Evolutionary conservation across 2,797 vertebrate species (phyloP).

Genomic region (Jordanella pulchra): DNA sequence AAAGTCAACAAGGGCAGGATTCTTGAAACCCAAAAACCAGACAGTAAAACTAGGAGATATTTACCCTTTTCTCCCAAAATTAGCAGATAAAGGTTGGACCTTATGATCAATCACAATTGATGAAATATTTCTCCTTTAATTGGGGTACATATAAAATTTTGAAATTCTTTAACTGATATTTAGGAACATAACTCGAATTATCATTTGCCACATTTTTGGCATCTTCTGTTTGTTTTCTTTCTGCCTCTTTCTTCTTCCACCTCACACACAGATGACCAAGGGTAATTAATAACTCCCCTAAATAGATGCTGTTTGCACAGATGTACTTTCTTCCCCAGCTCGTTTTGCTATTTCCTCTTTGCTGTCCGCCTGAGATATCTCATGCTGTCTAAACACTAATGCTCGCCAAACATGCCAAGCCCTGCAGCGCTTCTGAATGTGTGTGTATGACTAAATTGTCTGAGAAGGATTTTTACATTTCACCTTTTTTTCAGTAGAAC

Average conservation of each 20-base stretch:
- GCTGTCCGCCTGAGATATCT: slow-evolving; percentile 59
- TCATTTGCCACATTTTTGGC: not conserved
- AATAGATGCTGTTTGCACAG: slow-evolving; percentile 78
- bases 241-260: slow-evolving; percentile 4
- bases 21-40: slow-evolving; percentile 76
- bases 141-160: not conserved
- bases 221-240: not conserved
- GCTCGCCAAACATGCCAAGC: slow-evolving; percentile 53
- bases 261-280: slow-evolving; percentile 25
- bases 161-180: not conserved
- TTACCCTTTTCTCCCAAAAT: slow-evolving; percentile 61
- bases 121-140: not conserved
- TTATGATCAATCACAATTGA: not conserved
- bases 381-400: slow-evolving; percentile 71
- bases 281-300: slow-evolving; percentile 74
- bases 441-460: slow-evolving; percentile 20
- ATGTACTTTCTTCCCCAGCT: slow-evolving; percentile 69
- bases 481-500: slow-evolving; percentile 8
- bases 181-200: slow-evolving; percentile 3
- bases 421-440: slow-evolving; percentile 47
- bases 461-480: slow-evolving; percentile 8
- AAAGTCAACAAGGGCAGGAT: slow-evolving; percentile 82
- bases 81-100: slow-evolving; percentile 36
- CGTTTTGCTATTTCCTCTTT: slow-evolving; percentile 70
- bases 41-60: slow-evolving; percentile 50